Evolutionary conservation across 2,888 invertebrate genomes (phyloP).

Genomic region (Pecten maximus): DNA sequence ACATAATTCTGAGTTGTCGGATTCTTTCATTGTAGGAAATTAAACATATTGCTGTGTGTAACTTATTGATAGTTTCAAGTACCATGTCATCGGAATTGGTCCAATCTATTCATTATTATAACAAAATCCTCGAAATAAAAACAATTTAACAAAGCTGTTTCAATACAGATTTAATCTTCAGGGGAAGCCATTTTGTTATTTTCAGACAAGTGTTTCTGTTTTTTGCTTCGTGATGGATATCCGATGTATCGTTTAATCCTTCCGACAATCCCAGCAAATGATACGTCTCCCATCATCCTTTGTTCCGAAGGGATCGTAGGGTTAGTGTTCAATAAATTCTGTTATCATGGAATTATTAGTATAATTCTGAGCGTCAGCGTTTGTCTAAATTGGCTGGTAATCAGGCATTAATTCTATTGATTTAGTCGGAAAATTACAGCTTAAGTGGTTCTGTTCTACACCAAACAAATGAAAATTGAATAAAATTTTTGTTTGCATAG

Average conservation of each 20-base stretch:
- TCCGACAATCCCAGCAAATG: neutral
- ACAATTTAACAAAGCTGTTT: neutral
- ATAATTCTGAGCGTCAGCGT: neutral
- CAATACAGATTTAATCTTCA: neutral
- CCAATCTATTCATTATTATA: neutral
- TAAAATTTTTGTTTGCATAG: conserved; percentile 21
- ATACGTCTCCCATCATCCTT: conserved; percentile 13
- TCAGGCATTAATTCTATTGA: neutral
- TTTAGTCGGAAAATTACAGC: conserved; percentile 12
- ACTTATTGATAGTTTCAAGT: conserved; percentile 8
- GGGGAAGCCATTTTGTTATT: conserved; percentile 30
- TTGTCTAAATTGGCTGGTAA: conserved; percentile 14
- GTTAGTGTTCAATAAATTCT: conserved; percentile 19
- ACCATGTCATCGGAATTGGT: neutral
- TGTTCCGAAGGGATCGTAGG: neutral
- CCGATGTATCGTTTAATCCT: neutral
- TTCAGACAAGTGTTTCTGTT: neutral
- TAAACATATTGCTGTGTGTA: neutral
- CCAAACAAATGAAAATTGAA: conserved; percentile 34
- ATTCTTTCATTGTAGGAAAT: neutral
- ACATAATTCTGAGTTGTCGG: neutral
- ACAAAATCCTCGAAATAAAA: neutral
- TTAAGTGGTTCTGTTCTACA: neutral
- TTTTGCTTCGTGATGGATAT: neutral
- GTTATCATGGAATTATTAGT: conserved; percentile 10